Percentiles rank a stretch among this genome's conserved stretches.
These are phyloP conservation scores for Bovichtus diacanthus DNA, from an alignment of 2,797 vertebrate genomes.

Conservation along the genomic window DNA sequence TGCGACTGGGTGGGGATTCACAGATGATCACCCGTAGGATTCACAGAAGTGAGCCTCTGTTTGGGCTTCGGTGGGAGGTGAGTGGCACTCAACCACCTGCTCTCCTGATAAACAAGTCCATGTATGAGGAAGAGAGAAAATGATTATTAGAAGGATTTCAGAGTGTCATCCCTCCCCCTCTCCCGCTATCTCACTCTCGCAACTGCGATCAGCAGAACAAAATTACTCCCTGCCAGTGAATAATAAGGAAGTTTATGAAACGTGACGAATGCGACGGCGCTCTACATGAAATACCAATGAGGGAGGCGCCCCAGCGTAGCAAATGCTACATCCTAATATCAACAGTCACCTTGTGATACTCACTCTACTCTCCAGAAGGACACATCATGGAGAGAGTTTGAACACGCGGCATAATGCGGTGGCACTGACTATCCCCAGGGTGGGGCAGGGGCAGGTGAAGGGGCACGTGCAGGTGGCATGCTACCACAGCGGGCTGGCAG, in stretches of 20 bases:
- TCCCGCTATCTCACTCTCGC: constrained; percentile 70
- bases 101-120: constrained; percentile 76
- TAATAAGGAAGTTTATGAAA: constrained; percentile 87
- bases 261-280: constrained; percentile 81
- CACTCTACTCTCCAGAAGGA: constrained; percentile 71
- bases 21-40: constrained; percentile 71
- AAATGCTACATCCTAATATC: constrained; percentile 83
- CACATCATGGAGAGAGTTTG: constrained; percentile 51
- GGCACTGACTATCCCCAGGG: constrained; percentile 43
- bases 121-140: constrained; percentile 66
- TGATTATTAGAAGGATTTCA: constrained; percentile 75
- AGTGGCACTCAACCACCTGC: constrained; percentile 74
- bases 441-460: constrained; percentile 43
- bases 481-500: constrained; percentile 30
- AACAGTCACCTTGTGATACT: constrained; percentile 84
- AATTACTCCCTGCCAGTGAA: constrained; percentile 82
- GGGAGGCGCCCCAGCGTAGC: constrained; percentile 74
- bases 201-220: constrained; percentile 69
- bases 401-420: constrained; percentile 35
- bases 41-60: constrained; percentile 54
- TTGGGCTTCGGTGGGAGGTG: constrained; percentile 50
- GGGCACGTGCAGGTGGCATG: constrained; percentile 27
- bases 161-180: constrained; percentile 67
- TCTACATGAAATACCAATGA: constrained; percentile 85
- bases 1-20: constrained; percentile 60